A percentile compares a stretch with the other conserved stretches of the same genome.
phyloP scores from a whole-genome alignment of 2,113 vertebrate genomes.

The Lampris megalopsis region DNA sequence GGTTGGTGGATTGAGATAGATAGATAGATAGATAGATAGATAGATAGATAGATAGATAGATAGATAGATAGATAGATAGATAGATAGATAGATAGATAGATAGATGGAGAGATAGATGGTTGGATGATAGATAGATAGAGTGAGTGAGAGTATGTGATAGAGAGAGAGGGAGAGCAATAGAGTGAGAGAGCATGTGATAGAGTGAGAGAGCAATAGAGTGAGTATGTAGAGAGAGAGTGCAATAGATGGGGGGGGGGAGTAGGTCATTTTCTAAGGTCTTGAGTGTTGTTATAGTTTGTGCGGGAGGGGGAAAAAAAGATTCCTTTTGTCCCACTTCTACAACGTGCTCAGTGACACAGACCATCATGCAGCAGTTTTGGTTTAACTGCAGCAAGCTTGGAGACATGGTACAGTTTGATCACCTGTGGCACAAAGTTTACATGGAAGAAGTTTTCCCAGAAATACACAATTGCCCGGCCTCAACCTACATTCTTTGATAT shows the following conservation, averaged over 20 bases:
- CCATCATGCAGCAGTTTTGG: conserved; percentile 23
- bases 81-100: too few species aligned
- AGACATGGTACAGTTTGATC: conserved; percentile 40
- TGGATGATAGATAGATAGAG: not conserved
- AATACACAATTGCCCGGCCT: conserved; percentile 24
- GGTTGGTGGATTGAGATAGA: conserved; percentile 18
- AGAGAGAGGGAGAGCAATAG: not conserved
- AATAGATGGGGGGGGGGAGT: too few species aligned
- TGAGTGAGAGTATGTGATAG: not conserved
- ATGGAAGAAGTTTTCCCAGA: conserved; percentile 50
- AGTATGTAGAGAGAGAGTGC: not conserved
- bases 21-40: too few species aligned
- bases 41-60: too few species aligned
- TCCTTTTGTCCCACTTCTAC: conserved; percentile 28
- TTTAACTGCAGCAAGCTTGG: conserved; percentile 43
- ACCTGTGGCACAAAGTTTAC: conserved; percentile 38
- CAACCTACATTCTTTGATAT: conserved; percentile 56
- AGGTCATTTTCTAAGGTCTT: not conserved
- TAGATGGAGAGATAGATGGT: too few species aligned
- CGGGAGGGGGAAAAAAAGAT: conserved; percentile 31
- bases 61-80: too few species aligned
- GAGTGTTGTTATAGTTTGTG: not conserved
- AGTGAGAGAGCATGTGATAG: not conserved
- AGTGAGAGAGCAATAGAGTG: not conserved
- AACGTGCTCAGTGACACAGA: not conserved